Percentiles rank a stretch among this genome's conserved stretches.
Evolutionary conservation across 2,113 vertebrate genomes (phyloP).

Genomic region (Chaetura pelagica): DNA sequence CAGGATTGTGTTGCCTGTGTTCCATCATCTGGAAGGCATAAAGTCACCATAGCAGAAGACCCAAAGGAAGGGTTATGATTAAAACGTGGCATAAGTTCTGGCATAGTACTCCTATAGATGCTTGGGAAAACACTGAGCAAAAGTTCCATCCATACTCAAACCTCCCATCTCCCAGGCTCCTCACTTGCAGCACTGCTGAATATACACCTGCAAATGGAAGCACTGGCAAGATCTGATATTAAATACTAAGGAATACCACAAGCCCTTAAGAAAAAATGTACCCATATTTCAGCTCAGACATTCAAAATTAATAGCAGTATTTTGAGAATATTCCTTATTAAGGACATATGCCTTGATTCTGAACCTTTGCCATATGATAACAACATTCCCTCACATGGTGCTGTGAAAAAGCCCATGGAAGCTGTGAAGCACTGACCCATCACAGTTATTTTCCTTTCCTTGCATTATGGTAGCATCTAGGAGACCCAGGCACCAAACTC

Average conservation of each 20-base stretch:
- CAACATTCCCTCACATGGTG: rapidly evolving
- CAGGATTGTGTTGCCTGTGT: neutral
- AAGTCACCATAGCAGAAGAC: neutral
- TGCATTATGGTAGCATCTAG: rapidly evolving
- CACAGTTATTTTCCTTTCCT: neutral
- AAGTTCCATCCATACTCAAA: neutral
- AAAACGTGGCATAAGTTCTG: neutral
- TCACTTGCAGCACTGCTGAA: neutral
- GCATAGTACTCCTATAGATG: neutral
- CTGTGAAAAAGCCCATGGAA: neutral
- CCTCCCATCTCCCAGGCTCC: neutral
- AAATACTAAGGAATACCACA: neutral
- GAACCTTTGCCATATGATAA: neutral
- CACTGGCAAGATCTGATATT: neutral
- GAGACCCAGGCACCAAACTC: neutral
- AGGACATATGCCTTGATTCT: neutral
- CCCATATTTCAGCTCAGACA: neutral
- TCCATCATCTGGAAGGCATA: neutral
- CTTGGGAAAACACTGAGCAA: neutral
- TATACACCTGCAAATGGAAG: neutral
- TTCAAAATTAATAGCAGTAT: neutral
- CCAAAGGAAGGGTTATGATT: neutral
- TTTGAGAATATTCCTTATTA: neutral
- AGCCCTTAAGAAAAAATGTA: neutral
- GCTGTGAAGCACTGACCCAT: neutral